Base-by-base conservation (phyloP, 1,140 invertebrate species). In the Drosophila kikkawai region DNA sequence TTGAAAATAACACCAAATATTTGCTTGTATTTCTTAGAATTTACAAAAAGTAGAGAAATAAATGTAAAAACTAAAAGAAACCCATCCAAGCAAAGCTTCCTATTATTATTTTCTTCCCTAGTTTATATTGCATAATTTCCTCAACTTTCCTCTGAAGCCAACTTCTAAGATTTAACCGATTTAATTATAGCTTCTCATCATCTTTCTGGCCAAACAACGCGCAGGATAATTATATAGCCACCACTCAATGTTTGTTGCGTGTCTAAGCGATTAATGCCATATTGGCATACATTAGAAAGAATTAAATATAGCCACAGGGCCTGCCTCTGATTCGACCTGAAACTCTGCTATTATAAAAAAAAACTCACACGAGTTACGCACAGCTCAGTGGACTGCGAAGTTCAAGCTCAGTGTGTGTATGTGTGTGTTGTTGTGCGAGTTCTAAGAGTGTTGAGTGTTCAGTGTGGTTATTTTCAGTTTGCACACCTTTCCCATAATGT, bases 381-480 rank as follows among this genome's bases (percentile, higher is more conserved):
- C 73, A 51, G 59, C 60, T 65, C 56, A 76, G 44, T 76, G 74
- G 74, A 29, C 73, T 74, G 67, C 56, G 39, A 70, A 67, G 74
- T 75, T 75, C 60, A 75, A 50, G 58, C 69, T 75, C 45, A 34
- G 39, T 8, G 12, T 51, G 22, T 44, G 17, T 13, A 34, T 19
- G 53, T 37, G 55, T 45, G 41, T 50, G 47, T 50, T 53, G 50
- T 36, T 53, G 59, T 68, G 19, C 11, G 47, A 37, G 55, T 48
- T 39, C 50, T 13, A 36, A 55, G 34, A 37, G 53, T 55, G 53
- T 55, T 39, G 53, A 39, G 53, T 55, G 34, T 55, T 55, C 53
- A 22, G 53, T 70, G 65, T 39, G 66, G 77, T 83, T 88, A 87
- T 83, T 83, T 87, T 87, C 68, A 61, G 80, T 80, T 78, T 80